Percentiles rank a stretch among this genome's conserved stretches.
Conservation (phyloP, 2,113 vertebrate genomes). For the Typhlomys cinereus region DNA sequence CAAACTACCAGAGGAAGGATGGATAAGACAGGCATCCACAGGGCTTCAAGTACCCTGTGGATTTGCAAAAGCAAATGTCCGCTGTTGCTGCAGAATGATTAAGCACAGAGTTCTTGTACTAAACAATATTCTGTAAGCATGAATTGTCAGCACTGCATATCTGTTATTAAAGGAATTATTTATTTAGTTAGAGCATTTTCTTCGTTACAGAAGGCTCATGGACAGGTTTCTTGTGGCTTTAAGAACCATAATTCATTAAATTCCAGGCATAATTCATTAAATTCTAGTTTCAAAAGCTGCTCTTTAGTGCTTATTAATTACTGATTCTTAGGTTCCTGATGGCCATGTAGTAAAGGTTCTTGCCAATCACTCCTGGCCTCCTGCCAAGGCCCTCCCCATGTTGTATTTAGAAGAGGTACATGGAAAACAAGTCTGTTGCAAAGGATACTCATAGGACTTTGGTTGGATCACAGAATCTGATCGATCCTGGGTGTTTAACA, state of each 20-base stretch:
- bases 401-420: background rate
- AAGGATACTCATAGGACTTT: background rate
- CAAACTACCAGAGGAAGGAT: background rate
- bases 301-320: conserved; percentile 34
- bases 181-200: conserved; percentile 43
- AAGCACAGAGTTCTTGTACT: background rate
- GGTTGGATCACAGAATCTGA: conserved; percentile 8
- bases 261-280: background rate
- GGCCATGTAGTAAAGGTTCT: background rate
- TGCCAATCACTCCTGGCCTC: background rate
- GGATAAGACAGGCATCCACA: background rate
- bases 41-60: background rate
- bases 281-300: conserved; percentile 16
- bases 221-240: background rate
- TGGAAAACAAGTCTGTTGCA: background rate
- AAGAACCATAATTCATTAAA: conserved; percentile 9
- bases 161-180: background rate
- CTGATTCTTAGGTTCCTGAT: conserved; percentile 27
- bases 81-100: background rate
- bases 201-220: background rate
- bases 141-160: background rate
- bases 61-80: background rate
- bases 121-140: background rate
- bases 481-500: background rate
- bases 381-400: background rate